A percentile compares a stretch with the other conserved stretches of the same genome.
phyloP scores from a whole-genome alignment of 2,797 vertebrate genomes.

The Steatocranus sp. region DNA sequence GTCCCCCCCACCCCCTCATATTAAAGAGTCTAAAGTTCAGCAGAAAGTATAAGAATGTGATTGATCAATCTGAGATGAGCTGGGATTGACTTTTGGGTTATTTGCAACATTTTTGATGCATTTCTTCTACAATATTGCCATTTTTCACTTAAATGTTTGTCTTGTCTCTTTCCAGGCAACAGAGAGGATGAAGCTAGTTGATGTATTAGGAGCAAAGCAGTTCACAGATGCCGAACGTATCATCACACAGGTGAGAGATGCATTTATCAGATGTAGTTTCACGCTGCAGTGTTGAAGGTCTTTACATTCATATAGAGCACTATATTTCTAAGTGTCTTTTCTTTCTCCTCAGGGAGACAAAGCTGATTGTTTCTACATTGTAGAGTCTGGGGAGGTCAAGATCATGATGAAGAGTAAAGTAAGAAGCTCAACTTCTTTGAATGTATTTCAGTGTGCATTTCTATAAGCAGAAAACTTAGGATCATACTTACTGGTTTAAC shows the following conservation, averaged over 20 bases:
- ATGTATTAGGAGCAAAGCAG: slow-evolving; percentile 89
- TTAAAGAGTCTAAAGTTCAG: neutral
- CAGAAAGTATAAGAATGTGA: neutral
- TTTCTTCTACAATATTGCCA: neutral
- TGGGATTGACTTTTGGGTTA: neutral
- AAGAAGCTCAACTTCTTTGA: slow-evolving; percentile 29
- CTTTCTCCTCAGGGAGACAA: slow-evolving; percentile 82
- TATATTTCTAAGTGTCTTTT: neutral
- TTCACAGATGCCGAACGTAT: slow-evolving; percentile 92
- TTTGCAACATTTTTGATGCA: neutral
- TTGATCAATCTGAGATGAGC: neutral
- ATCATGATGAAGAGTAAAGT: slow-evolving; percentile 99
- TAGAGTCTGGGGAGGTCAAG: slow-evolving; percentile 94
- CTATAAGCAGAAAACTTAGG: neutral
- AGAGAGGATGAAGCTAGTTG: slow-evolving; percentile 97
- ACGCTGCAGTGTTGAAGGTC: neutral
- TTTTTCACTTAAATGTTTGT: neutral
- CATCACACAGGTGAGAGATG: slow-evolving; percentile 78
- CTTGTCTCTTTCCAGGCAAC: slow-evolving; percentile 69
- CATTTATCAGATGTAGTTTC: neutral
- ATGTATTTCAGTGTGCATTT: neutral
- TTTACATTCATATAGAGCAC: neutral
- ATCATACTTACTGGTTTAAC: neutral
- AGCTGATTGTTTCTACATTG: slow-evolving; percentile 94
- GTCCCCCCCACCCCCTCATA: neutral